Percentiles rank a stretch among this genome's conserved stretches.
These are phyloP conservation scores for Propithecus coquereli DNA, from an alignment of 2,113 vertebrate genomes.

Conservation along the genomic window DNA sequence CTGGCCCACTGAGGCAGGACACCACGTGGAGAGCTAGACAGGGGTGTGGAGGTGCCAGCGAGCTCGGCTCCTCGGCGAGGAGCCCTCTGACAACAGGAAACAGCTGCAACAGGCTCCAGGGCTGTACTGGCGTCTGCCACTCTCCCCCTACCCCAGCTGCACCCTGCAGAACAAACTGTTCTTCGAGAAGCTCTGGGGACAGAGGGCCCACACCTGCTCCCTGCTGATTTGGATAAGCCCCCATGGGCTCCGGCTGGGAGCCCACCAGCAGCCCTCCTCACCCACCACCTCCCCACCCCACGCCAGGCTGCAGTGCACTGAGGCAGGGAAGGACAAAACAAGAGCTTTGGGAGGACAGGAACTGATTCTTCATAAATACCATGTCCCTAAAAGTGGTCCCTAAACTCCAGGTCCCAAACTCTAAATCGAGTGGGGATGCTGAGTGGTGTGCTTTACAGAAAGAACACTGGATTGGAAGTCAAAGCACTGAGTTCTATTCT, in stretches of 20 bases:
- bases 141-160: neutral
- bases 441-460: neutral
- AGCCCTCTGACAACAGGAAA: conserved; percentile 72
- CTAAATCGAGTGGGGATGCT: neutral
- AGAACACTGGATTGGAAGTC: neutral
- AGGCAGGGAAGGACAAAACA: neutral
- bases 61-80: neutral
- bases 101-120: conserved; percentile 49
- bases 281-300: neutral
- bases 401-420: neutral
- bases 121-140: conserved; percentile 54
- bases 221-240: conserved; percentile 45
- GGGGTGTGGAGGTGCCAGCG: neutral
- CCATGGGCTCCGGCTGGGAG: neutral
- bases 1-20: neutral
- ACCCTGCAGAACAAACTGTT: conserved; percentile 59
- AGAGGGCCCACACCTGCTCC: conserved; percentile 57
- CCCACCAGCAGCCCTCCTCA: neutral
- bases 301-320: neutral
- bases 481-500: neutral
- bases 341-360: neutral
- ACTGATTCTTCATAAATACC: neutral
- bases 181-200: conserved; percentile 69
- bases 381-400: neutral
- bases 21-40: neutral